Evolutionary conservation across 2,888 invertebrate genomes (phyloP).

Genomic region (Ecdyonurus torrentis): DNA sequence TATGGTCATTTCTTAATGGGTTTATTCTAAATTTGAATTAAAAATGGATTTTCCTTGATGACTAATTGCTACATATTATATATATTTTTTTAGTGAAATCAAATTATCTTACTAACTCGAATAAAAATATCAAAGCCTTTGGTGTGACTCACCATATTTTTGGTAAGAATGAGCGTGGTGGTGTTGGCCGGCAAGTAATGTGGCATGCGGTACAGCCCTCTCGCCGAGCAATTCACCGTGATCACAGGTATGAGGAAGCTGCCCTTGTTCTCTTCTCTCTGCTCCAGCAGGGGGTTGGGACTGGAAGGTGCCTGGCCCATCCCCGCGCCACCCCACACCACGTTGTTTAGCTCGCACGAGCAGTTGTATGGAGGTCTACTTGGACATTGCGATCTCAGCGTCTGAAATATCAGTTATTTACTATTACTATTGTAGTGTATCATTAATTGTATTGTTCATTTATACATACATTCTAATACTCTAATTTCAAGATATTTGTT

Average conservation of each 20-base stretch:
- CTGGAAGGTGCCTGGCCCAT: constrained; percentile 12
- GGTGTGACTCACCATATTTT: constrained; percentile 40
- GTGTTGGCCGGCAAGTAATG: constrained; percentile 42
- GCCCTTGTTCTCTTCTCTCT: background rate
- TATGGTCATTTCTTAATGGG: too few species aligned
- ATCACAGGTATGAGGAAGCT: constrained; percentile 33
- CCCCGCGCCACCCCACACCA: constrained; percentile 34
- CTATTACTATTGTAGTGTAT: too few species aligned
- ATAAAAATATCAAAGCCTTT: constrained; percentile 3
- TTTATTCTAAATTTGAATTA: too few species aligned
- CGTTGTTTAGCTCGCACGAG: constrained; percentile 43
- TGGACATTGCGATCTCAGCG: constrained; percentile 40
- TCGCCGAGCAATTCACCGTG: constrained; percentile 46
- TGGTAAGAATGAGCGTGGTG: constrained; percentile 43
- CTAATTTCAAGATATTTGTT: too few species aligned
- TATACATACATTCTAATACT: too few species aligned
- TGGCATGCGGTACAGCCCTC: constrained; percentile 39
- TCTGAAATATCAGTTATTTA: constrained; percentile 30
- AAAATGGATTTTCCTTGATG: too few species aligned
- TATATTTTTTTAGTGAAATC: too few species aligned
- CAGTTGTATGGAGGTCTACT: constrained; percentile 28
- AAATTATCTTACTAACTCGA: too few species aligned
- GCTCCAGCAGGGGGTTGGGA: background rate
- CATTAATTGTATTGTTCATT: too few species aligned
- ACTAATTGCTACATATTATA: too few species aligned